Conservation (phyloP, 2,888 invertebrate species). For the Auanema freiburgensis region DNA sequence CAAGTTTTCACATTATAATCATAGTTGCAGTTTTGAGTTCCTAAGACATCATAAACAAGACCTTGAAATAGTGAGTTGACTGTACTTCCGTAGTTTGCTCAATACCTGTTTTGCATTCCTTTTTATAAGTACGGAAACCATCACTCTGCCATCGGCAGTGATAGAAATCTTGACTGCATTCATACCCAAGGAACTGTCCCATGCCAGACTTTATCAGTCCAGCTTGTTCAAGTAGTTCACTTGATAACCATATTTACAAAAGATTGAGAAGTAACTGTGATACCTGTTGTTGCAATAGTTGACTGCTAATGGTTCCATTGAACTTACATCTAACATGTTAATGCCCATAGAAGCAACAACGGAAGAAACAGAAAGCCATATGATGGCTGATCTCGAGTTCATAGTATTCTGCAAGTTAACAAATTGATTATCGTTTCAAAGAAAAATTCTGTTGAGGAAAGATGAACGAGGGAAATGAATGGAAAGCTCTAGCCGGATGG, state of each 20-base stretch:
- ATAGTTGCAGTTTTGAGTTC: constrained; percentile 64
- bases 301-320: constrained; percentile 41
- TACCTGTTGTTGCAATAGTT: constrained; percentile 60
- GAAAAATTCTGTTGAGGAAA: no score
- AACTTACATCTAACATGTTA: constrained; percentile 34
- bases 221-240: constrained; percentile 43
- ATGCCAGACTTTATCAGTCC: constrained; percentile 54
- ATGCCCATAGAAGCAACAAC: constrained; percentile 20
- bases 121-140: constrained; percentile 61
- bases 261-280: neutral
- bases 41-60: constrained; percentile 61
- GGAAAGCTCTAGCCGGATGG: no score
- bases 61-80: constrained; percentile 27
- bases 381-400: no score
- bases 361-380: constrained; percentile 3
- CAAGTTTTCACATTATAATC: constrained; percentile 63
- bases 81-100: no score
- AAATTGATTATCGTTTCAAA: no score
- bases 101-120: constrained; percentile 50
- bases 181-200: constrained; percentile 62
- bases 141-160: constrained; percentile 62
- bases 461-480: no score
- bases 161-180: constrained; percentile 60
- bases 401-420: no score
- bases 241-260: constrained; percentile 24